Evolutionary conservation across 2,113 vertebrate species (phyloP).

Genomic region (Shinisaurus crocodilurus): DNA sequence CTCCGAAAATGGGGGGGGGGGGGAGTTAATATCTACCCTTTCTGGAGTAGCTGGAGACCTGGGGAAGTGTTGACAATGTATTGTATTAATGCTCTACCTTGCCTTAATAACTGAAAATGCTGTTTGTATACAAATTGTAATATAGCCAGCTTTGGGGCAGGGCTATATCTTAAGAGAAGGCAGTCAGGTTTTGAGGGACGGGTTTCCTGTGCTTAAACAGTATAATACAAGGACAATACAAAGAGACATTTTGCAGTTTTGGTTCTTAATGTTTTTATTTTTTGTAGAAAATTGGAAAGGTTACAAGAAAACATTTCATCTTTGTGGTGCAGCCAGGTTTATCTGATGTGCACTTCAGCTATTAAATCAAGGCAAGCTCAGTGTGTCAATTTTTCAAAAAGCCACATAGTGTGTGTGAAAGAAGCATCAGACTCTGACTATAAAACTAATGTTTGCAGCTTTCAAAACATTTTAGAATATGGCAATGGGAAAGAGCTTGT

Average conservation of each 20-base stretch:
- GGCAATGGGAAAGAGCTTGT: conserved; percentile 17
- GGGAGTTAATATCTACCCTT: background rate
- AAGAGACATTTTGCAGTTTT: background rate
- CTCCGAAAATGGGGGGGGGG: too few species aligned
- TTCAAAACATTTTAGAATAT: conserved; percentile 17
- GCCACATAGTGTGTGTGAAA: background rate
- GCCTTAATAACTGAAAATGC: background rate
- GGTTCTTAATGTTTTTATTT: background rate
- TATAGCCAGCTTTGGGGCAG: background rate
- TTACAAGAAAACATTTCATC: background rate
- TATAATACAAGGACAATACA: background rate
- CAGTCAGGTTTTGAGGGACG: background rate
- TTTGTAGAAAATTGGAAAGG: conserved; percentile 10
- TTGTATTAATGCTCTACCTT: background rate
- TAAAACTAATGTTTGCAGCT: conserved; percentile 28
- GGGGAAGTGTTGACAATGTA: too few species aligned
- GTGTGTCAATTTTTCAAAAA: conserved; percentile 28
- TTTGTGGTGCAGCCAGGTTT: background rate
- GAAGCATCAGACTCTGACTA: conserved; percentile 26
- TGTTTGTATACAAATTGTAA: background rate
- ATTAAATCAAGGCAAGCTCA: background rate
- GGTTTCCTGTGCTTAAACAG: background rate
- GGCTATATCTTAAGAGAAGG: background rate
- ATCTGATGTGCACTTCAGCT: background rate
- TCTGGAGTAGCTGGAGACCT: background rate